These are phyloP conservation scores for Hydrotaea cyrtoneurina DNA, from an alignment of 2,888 invertebrate genomes.

Conservation along the genomic window DNA sequence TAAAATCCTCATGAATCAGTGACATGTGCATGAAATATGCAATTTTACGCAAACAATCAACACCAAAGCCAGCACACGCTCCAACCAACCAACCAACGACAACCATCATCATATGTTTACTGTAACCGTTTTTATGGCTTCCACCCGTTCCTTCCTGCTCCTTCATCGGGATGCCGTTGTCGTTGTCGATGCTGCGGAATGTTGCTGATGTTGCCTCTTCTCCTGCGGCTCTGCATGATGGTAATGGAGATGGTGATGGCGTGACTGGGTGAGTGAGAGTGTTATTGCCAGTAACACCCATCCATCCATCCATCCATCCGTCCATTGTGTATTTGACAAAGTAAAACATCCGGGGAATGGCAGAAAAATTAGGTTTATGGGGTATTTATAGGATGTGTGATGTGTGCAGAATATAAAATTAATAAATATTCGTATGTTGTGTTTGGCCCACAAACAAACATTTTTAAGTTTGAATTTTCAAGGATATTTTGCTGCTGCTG, in stretches of 20 bases:
- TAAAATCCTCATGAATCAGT: constrained; percentile 52
- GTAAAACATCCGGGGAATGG: constrained; percentile 21
- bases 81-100: background rate
- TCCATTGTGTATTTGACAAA: constrained; percentile 2
- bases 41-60: constrained; percentile 54
- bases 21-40: constrained; percentile 59
- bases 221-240: background rate
- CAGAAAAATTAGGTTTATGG: constrained; percentile 36
- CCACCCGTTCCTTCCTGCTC: background rate
- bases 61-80: too few species aligned
- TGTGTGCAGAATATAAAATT: background rate
- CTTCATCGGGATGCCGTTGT: background rate
- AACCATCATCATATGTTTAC: constrained; percentile 33
- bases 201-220: background rate
- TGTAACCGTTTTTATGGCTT: constrained; percentile 18
- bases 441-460: background rate
- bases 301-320: background rate
- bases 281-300: constrained; percentile 11
- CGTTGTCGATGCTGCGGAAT: constrained; percentile 10
- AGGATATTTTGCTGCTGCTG: background rate
- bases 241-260: constrained; percentile 5
- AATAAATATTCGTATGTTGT: constrained; percentile 23
- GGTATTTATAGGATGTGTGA: constrained; percentile 5
- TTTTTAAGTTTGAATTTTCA: constrained; percentile 6
- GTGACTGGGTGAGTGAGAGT: background rate